Base-by-base conservation (phyloP, 2,113 vertebrate species). In the Cottus gobio region DNA sequence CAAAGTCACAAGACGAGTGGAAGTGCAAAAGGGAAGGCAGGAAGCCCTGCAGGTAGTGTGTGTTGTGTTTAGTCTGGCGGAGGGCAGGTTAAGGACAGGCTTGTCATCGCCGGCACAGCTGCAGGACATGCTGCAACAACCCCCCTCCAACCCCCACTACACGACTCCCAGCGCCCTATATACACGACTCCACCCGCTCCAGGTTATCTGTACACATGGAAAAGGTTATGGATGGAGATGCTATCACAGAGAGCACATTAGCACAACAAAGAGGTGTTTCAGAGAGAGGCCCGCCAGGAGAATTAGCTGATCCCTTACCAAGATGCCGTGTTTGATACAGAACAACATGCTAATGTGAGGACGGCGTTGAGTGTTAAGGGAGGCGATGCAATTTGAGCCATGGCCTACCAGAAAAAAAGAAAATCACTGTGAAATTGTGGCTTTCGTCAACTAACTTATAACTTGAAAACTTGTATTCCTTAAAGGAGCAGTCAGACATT, bases 91-190 rank as follows among this genome's bases (percentile, higher is more conserved):
- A 82, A 89, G 86, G 86, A 90, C 76, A 86, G 86, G 72, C 84
- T 75, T 86, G 90, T 93, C 88, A 91, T 90, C 79, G 26, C 5
- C 61, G 89, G 88, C 92, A 90, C 89, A 93, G 93, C 93, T 93
- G 90, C 88, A 81, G 90, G 92, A 94, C 82, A 81, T 69, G 77
- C 86, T 87, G 67, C 85, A 83, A 72, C 82, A 80, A 70, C 80
- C 67, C 62, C 82, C 39, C 67, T 44, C 20, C 46, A 0, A 67
- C 74, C 60, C 76, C 70, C 72, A n/a, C 42, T n/a, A n/a, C n/a
- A 57, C 64, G 0, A 64, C 62, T 76, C 42, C 37, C 64, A 48
- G 58, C 22, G 69, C 64, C 79, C 88, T 78, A 86, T 79, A 90
- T 90, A 83, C 31, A 77, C 24, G 54, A 3, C 71, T 73, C 30